Percentiles rank a stretch among this genome's conserved stretches.
phyloP scores from a whole-genome alignment of 2,113 vertebrate genomes.

The Neodon shergylaensis region DNA sequence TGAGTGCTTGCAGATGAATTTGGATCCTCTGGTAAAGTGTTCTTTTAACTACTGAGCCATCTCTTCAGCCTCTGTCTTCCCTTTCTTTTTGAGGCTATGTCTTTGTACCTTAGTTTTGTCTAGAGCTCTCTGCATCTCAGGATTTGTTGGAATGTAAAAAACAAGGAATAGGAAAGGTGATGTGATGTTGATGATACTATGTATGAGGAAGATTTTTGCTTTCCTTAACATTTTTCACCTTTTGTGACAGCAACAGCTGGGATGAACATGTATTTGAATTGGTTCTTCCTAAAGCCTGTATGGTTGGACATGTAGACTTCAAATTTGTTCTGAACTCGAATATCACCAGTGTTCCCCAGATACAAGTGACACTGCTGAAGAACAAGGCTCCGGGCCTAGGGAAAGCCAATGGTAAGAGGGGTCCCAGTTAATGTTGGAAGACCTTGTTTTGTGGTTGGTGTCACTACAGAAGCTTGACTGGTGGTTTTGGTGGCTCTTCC shows the following conservation, averaged over 20 bases:
- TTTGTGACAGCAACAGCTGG: conserved; percentile 94
- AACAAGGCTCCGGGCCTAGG: conserved; percentile 98
- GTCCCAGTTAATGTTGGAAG: conserved; percentile 20
- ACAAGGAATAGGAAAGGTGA: background rate
- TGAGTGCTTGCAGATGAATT: background rate
- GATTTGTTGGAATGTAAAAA: background rate
- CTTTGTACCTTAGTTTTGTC: background rate
- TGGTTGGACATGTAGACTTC: conserved; percentile 99
- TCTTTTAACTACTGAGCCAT: background rate
- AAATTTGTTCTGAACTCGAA: conserved; percentile 98
- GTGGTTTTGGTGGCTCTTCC: background rate
- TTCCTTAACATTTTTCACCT: conserved; percentile 56
- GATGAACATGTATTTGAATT: conserved; percentile 99
- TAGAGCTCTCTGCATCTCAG: background rate
- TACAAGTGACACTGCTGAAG: conserved; percentile 98
- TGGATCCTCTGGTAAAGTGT: background rate
- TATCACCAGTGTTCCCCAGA: conserved; percentile 98
- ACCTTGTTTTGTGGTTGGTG: conserved; percentile 39
- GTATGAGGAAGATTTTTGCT: conserved; percentile 29
- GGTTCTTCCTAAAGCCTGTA: conserved; percentile 98
- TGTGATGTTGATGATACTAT: conserved; percentile 9
- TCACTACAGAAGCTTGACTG: conserved; percentile 23
- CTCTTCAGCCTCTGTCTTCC: background rate
- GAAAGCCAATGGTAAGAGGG: conserved; percentile 95
- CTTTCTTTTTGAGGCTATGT: background rate